A percentile compares a stretch with the other conserved stretches of the same genome.
These are phyloP conservation scores for Diplodus sargus DNA, from an alignment of 2,797 vertebrate species.

Conservation along the genomic window DNA sequence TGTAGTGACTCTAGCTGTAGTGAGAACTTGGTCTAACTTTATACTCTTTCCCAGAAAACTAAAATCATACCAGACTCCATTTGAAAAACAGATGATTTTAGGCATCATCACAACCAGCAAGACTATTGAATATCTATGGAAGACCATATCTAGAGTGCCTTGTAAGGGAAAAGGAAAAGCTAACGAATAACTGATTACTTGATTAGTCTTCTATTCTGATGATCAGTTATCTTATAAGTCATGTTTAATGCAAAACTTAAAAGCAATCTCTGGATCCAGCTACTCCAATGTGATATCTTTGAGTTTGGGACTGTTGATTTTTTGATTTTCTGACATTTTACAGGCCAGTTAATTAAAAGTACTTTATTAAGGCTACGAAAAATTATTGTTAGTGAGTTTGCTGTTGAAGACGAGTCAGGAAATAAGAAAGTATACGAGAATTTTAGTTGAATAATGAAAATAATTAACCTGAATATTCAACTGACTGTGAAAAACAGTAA, in stretches of 20 bases:
- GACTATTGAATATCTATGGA: not conserved
- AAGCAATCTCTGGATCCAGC: not conserved
- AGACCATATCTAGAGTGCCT: constrained; percentile 19
- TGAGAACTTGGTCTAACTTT: constrained; percentile 31
- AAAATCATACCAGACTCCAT: constrained; percentile 5
- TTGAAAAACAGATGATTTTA: constrained; percentile 28
- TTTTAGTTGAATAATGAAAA: too few species aligned
- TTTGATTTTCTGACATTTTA: not conserved
- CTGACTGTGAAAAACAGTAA: too few species aligned
- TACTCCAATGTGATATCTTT: not conserved
- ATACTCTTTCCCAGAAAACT: not conserved
- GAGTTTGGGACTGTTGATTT: too few species aligned
- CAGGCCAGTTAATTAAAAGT: too few species aligned
- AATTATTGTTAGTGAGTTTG: too few species aligned
- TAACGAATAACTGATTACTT: not conserved
- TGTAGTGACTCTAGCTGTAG: constrained; percentile 67
- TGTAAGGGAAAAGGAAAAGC: constrained; percentile 20
- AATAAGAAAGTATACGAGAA: too few species aligned
- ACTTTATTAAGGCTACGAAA: too few species aligned
- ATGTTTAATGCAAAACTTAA: not conserved
- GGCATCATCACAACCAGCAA: not conserved
- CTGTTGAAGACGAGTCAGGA: too few species aligned
- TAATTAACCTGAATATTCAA: too few species aligned
- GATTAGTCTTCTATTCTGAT: not conserved
- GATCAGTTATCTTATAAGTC: too few species aligned